Evolutionary conservation across 2,888 invertebrate species (phyloP).

Genomic region (Drosophila buzzatii): DNA sequence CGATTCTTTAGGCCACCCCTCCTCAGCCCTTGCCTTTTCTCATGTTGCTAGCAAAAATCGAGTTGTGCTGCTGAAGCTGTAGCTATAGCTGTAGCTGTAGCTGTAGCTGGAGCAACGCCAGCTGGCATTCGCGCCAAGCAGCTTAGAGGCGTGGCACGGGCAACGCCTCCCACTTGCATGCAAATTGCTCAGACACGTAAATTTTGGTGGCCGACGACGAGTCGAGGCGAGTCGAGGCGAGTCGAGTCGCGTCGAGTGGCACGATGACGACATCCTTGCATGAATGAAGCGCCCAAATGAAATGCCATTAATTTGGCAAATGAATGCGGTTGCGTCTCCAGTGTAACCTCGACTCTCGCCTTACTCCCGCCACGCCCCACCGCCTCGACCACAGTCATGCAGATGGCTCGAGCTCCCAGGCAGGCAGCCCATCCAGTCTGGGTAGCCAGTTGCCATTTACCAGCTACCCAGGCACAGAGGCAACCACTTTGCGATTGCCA

Average conservation of each 20-base stretch:
- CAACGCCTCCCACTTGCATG: constrained; percentile 54
- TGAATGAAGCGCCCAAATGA: constrained; percentile 80
- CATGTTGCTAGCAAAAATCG: constrained; percentile 18
- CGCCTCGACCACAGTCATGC: constrained; percentile 30
- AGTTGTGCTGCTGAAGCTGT: constrained; percentile 7
- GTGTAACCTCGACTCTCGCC: constrained; percentile 18
- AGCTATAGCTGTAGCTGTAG: constrained; percentile 8
- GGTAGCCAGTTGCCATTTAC: constrained; percentile 12
- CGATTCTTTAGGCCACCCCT: constrained; percentile 11
- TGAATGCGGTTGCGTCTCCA: constrained; percentile 75
- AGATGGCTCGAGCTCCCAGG: constrained; percentile 23
- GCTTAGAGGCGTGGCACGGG: constrained; percentile 30
- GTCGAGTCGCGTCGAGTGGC: constrained; percentile 4
- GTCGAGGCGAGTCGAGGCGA: constrained; percentile 6
- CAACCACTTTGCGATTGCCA: constrained; percentile 58
- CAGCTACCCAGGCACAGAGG: background rate
- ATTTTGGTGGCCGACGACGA: constrained; percentile 64
- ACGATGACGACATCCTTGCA: constrained; percentile 73
- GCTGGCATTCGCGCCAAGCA: constrained; percentile 57
- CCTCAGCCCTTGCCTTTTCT: background rate
- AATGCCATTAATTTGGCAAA: constrained; percentile 82
- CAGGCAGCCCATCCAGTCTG: background rate
- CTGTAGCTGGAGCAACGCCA: constrained; percentile 52
- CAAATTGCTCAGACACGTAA: constrained; percentile 77
- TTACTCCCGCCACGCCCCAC: background rate